phyloP scores from a whole-genome alignment of 2,888 invertebrate genomes.

The Drosophila demipolita region DNA sequence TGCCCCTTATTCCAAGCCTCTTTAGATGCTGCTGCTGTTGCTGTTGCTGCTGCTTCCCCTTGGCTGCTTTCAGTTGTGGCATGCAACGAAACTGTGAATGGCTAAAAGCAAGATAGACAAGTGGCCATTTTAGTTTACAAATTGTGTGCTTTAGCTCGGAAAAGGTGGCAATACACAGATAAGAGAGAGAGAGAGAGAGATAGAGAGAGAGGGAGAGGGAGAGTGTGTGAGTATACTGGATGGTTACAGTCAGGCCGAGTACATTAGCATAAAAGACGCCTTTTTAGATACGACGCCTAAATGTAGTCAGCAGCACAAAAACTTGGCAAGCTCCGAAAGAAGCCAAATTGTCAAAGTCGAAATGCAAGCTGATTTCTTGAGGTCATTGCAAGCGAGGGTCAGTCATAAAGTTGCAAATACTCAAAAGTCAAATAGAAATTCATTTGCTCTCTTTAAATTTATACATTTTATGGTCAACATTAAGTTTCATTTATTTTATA shows the following conservation, averaged over 20 bases:
- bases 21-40: conserved; percentile 2
- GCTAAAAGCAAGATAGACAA: conserved; percentile 39
- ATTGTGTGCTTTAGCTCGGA: conserved; percentile 28
- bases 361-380: conserved; percentile 11
- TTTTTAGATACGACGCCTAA: conserved; percentile 10
- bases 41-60: neutral
- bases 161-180: neutral
- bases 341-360: conserved; percentile 27
- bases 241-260: conserved; percentile 8
- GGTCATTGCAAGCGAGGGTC: conserved; percentile 7
- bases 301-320: conserved; percentile 9
- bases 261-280: conserved; percentile 35
- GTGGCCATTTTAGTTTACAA: conserved; percentile 63
- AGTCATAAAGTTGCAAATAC: neutral
- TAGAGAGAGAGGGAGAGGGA: neutral
- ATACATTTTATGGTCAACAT: neutral
- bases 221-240: neutral
- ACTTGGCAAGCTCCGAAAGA: conserved; percentile 16
- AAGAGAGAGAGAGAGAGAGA: neutral
- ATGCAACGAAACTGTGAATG: conserved; percentile 36
- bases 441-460: neutral
- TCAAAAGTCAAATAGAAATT: neutral
- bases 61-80: neutral
- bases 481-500: neutral
- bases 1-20: conserved; percentile 4